Evolutionary conservation across 2,888 invertebrate species (phyloP), one percentile per base, ranked within the genome.

Genomic region (Marronus borbonicus): DNA sequence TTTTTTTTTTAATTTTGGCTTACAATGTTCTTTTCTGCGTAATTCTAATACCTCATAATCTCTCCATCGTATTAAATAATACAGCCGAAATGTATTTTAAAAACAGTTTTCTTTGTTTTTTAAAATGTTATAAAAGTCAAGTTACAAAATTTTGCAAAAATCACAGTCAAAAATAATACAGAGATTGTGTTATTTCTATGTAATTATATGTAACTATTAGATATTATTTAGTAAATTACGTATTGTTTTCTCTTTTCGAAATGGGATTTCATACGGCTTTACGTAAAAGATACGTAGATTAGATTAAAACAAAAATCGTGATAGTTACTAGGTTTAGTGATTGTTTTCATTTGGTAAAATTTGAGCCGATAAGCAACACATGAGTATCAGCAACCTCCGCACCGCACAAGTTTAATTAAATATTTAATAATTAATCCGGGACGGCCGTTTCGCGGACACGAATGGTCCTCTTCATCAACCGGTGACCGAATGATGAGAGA

Each of bases 141-240:
- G 58, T 60, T 74, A 74, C 72, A 74, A 74, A 74, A 74, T 74
- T 60, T 60, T 60, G 55, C 58, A 74, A 74, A 74, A 60, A 74
- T 74, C 72, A 74, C 72, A 74, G 72, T 74, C 60, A 60, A 74
- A 74, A 74, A 74, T 60, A 74, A 74, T 74, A 74, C 72, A 74
- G 58, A 74, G 72, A 60, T 74, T 74, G 60, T 49, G 60, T 55
- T 55, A 55, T 55, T 55, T 20, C 55, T 74, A 50, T 68, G 50
- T 68, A 49, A 20, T 64, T 20, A 50, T 50, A 68, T 50, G 49
- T 68, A 68, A 31, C 50, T 68, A 68, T 68, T 50, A 49, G 44
- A 36, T 66, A 66, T 49, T 65, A 65, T 62, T 62, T 55, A 55
- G 4, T 62, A 62, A 24, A 62, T 62, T 62, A 62, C 60, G 60